Conservation (phyloP, 2,113 vertebrate species). For the Oostethus manadensis region DNA sequence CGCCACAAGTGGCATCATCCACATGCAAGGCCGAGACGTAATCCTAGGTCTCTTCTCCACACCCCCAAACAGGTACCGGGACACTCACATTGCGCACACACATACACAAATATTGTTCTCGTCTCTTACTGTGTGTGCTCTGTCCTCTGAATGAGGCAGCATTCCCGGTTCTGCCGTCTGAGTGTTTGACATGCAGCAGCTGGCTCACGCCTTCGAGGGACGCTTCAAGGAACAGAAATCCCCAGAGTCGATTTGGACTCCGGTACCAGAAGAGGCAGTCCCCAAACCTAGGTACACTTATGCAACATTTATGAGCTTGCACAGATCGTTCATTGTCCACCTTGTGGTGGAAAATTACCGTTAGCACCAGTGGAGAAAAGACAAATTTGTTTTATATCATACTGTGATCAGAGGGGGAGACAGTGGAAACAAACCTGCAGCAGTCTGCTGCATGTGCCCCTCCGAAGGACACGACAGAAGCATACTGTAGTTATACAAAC, state of each 20-base stretch:
- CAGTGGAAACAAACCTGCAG: too few relatives aligned
- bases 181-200: conserved; percentile 92
- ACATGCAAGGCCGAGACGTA: conserved; percentile 83
- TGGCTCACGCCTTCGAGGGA: conserved; percentile 86
- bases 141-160: conserved; percentile 58
- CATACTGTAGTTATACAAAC: too few relatives aligned
- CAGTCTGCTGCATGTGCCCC: too few relatives aligned
- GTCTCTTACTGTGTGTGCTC: not conserved
- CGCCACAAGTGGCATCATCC: conserved; percentile 83
- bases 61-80: conserved; percentile 84
- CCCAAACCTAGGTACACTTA: conserved; percentile 85
- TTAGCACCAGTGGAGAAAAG: too few relatives aligned
- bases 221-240: conserved; percentile 96
- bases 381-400: too few relatives aligned
- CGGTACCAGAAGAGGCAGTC: conserved; percentile 86
- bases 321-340: not conserved
- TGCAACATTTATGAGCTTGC: conserved; percentile 18
- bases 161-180: conserved; percentile 94
- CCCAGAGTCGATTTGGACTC: conserved; percentile 93
- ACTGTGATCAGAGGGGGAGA: too few relatives aligned
- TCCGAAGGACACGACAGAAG: too few relatives aligned
- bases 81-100: not conserved
- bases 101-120: conserved; percentile 1
- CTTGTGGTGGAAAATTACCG: too few relatives aligned
- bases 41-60: conserved; percentile 93